Evolutionary conservation across 2,797 vertebrate species (phyloP).

Genomic region (Merluccius polli): DNA sequence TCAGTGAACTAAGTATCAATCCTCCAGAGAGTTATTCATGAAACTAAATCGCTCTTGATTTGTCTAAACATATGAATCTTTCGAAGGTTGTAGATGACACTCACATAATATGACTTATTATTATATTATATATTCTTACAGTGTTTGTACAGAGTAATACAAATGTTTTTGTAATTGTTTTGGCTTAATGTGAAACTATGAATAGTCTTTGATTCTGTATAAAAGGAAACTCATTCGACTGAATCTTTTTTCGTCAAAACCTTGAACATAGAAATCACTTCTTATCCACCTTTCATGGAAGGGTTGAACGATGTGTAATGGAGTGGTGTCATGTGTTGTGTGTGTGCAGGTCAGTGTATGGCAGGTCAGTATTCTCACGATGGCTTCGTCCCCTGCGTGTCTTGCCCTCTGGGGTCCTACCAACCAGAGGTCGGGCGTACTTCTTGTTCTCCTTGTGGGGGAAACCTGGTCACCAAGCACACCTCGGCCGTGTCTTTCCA

Average conservation of each 20-base stretch:
- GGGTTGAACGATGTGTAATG: background rate
- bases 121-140: background rate
- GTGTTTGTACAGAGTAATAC: background rate
- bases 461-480: conserved; percentile 82
- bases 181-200: background rate
- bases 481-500: conserved; percentile 81
- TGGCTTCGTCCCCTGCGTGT: conserved; percentile 86
- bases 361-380: conserved; percentile 87
- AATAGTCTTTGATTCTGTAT: too few relatives aligned
- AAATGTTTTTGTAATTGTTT: background rate
- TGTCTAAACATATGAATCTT: background rate
- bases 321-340: conserved; percentile 21
- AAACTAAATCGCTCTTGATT: background rate
- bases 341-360: conserved; percentile 82
- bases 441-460: conserved; percentile 86
- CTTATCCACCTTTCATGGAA: background rate
- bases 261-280: background rate
- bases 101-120: background rate
- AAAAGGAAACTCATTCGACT: background rate
- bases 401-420: conserved; percentile 84
- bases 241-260: background rate
- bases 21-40: background rate
- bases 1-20: background rate
- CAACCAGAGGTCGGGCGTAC: conserved; percentile 90
- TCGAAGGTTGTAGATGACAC: background rate